Percentiles rank a stretch among this genome's conserved stretches.
phyloP scores from a whole-genome alignment of 1,140 invertebrate species.

The Aphidius gifuensis region DNA sequence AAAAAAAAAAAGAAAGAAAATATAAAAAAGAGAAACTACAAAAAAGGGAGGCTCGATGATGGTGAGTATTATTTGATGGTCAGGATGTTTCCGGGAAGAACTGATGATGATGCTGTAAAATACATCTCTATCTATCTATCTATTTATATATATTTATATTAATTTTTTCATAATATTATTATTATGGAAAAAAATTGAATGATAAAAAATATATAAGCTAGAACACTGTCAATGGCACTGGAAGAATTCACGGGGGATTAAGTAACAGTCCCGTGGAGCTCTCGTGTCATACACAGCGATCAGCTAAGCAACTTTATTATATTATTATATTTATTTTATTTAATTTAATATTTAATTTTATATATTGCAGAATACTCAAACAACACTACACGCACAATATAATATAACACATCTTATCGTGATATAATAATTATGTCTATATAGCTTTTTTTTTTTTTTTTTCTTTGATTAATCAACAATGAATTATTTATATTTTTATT shows the following conservation, averaged over 20 bases:
- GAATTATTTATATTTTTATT: no score
- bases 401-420: no score
- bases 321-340: not conserved
- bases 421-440: no score
- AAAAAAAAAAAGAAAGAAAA: not conserved
- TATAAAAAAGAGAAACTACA: not conserved
- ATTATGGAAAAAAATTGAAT: no score
- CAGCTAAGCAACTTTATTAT: slow-evolving; percentile 39
- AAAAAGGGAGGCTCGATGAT: slow-evolving; percentile 12
- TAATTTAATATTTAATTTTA: no score
- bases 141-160: no score
- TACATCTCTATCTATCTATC: no score
- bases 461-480: not conserved
- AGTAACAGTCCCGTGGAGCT: slow-evolving; percentile 53
- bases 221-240: slow-evolving; percentile 58
- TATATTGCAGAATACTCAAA: no score
- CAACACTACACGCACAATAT: no score
- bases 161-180: no score
- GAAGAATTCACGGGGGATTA: slow-evolving; percentile 57
- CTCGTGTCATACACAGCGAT: slow-evolving; percentile 57
- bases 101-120: not conserved
- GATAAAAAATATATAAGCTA: slow-evolving; percentile 31
- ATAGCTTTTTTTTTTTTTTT: not conserved
- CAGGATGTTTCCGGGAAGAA: slow-evolving; percentile 42
- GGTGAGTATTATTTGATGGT: slow-evolving; percentile 29